These are phyloP conservation scores for Stenodema calcarata DNA, from an alignment of 2,888 invertebrate species.

Conservation along the genomic window DNA sequence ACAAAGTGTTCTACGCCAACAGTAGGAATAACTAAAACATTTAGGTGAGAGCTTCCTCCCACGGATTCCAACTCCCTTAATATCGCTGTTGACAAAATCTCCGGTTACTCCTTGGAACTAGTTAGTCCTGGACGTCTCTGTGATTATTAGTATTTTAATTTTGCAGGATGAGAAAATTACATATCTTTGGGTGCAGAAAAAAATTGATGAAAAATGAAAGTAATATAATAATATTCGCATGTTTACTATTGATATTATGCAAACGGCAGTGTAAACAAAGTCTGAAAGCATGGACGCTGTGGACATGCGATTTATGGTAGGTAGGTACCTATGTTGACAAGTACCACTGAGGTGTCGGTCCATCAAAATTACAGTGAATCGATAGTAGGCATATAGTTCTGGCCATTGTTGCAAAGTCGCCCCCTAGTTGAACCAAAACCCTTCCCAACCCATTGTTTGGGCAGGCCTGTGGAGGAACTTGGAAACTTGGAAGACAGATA, in stretches of 20 bases:
- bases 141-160: no score
- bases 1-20: slow-evolving; percentile 20
- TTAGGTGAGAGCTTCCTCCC: not conserved
- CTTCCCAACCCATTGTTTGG: slow-evolving; percentile 3
- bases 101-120: not conserved
- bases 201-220: no score
- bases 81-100: not conserved
- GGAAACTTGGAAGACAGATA: slow-evolving; percentile 47
- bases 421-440: not conserved
- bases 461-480: not conserved
- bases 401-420: slow-evolving; percentile 23
- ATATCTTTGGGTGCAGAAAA: no score
- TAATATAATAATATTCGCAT: no score
- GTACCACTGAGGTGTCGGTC: no score
- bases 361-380: slow-evolving; percentile 8
- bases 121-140: no score
- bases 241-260: no score
- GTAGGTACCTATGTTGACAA: no score
- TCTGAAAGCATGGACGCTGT: no score
- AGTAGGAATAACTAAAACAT: not conserved
- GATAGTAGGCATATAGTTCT: not conserved
- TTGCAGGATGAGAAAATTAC: no score
- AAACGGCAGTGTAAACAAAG: no score
- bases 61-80: not conserved
- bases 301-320: no score